Base-by-base conservation (phyloP, 2,888 invertebrate species). In the Rotaria sp. region DNA sequence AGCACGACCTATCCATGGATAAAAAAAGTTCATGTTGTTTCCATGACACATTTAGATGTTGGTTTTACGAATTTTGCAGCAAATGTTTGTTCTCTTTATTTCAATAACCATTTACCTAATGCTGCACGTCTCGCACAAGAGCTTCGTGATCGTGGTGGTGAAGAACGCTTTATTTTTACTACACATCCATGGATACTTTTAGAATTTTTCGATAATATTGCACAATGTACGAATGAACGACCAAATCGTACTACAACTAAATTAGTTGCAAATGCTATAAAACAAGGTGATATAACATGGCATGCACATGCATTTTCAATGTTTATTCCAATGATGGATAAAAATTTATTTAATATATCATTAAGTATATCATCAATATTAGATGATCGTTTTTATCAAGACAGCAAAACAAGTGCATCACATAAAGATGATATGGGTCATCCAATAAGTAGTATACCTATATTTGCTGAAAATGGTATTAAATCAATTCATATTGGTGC, bases 321-420 rank as follows among this genome's bases (percentile, higher is more conserved):
- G 67, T 67, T 67, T 35, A 67, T 67, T 18, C 67, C 67, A 67
- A 67, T 67, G 67, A 67, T 67, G 67, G 67, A 67, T 67, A 67
- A 35, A 35, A 67, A 67, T 67, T 67, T 67, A 35, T 67, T 67
- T 67, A 67, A 67, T 67, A 67, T 67, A 3, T 67, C 67, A 67
- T 67, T 67, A 35, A 35, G 30, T 67, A 18, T 67, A n/a, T 67
- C 67, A 15, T 30, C 67, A 35, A 67, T 67, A 67, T 67, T 67
- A 35, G 67, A 67, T 35, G 5, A 67, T 13, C 67, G 67, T 30
- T 67, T 67, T 67, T 0, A 67, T 15, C 67, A 67, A 67, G 18
- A 15, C 2, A 30, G 67, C 35, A 67, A 67, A 67, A 67, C 67
- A 13, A 67, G 67, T 35, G 67, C 67, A 30, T 67, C 67, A 35